phyloP scores from a whole-genome alignment of 2,888 invertebrate species.

The Ctenicera cuprea region DNA sequence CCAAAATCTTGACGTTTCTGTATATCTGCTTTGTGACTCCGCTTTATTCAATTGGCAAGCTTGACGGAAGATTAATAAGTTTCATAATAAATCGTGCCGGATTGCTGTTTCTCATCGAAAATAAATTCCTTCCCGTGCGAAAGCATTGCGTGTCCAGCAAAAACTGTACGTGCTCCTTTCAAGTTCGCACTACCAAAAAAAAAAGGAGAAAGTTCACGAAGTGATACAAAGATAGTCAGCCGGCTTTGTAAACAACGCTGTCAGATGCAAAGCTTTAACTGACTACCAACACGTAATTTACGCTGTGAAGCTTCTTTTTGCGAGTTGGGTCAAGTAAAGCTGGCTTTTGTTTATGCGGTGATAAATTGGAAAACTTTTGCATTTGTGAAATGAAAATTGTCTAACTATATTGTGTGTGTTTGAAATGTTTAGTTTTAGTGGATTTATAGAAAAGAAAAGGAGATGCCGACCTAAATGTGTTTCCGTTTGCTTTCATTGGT shows the following conservation, averaged over 20 bases:
- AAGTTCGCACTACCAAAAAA: background rate
- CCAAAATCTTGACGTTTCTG: constrained; percentile 3
- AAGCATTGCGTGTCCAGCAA: constrained; percentile 9
- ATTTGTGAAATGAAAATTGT: background rate
- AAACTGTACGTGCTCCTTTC: constrained; percentile 6
- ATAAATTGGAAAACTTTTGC: constrained; percentile 4
- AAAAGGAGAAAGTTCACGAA: constrained; percentile 8
- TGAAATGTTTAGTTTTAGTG: too few species aligned
- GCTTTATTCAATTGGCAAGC: constrained; percentile 14
- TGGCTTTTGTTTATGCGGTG: background rate
- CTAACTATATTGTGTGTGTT: too few species aligned
- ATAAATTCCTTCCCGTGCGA: constrained; percentile 4
- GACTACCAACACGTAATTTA: constrained; percentile 25
- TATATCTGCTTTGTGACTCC: constrained; percentile 26
- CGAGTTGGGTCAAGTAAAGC: background rate
- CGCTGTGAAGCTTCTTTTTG: constrained; percentile 5
- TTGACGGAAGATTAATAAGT: constrained; percentile 31
- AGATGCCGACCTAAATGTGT: too few species aligned
- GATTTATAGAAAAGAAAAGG: too few species aligned
- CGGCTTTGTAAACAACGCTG: constrained; percentile 29
- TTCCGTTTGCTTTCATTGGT: too few species aligned
- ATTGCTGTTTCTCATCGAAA: constrained; percentile 12
- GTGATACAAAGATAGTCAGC: constrained; percentile 10
- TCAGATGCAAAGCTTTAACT: constrained; percentile 14
- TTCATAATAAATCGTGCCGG: constrained; percentile 18